Evolutionary conservation across 1,140 invertebrate genomes (phyloP), one percentile per base, ranked within the genome.

Genomic region (Gyrodactylus bullatarudis): DNA sequence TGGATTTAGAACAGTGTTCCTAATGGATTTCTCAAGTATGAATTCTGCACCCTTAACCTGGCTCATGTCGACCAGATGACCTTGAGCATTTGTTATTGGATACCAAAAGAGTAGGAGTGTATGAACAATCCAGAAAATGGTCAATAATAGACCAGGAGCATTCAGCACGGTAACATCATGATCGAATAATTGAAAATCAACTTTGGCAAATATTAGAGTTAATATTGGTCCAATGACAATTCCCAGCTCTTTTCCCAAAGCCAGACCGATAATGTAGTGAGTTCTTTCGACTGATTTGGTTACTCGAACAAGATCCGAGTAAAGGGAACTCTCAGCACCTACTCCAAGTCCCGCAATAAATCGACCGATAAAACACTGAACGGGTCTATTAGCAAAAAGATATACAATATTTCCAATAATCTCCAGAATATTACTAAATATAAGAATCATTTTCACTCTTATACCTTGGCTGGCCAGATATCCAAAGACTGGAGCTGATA

Each of bases 401-500:
- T 73, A 73, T 16, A 73, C 23, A 23, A 73, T 68, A 21, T 73
- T 73, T 68, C 72, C 72, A 26, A 69, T 69, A 71, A 73, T 73
- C 25, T 73, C 72, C 1, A 73, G 21, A 20, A 26, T 22, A 26
- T 73, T 73, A 19, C 21, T 24, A 1, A 69, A 1, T 1, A 73
- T 8, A 24, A 73, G 25, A 23, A 73, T 20, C 20, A 73, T 8
- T 21, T 73, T 73, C 1, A 26, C 25, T 69, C 72, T 27, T 22
- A 34, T 22, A 23, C 68, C 34, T 23, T 73, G 23, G 19, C 26
- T 22, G 1, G 72, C 34, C 16, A 73, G 26, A 68, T 69, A 73
- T 68, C 72, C 72, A 69, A 25, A 73, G 1, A 73, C 20, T 26
- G 72, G 72, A 20, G 72, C 21, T 20, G 23, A 25, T 22, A 73